Evolutionary conservation across 2,797 vertebrate genomes (phyloP).

Genomic region (Heterohyrax brucei): DNA sequence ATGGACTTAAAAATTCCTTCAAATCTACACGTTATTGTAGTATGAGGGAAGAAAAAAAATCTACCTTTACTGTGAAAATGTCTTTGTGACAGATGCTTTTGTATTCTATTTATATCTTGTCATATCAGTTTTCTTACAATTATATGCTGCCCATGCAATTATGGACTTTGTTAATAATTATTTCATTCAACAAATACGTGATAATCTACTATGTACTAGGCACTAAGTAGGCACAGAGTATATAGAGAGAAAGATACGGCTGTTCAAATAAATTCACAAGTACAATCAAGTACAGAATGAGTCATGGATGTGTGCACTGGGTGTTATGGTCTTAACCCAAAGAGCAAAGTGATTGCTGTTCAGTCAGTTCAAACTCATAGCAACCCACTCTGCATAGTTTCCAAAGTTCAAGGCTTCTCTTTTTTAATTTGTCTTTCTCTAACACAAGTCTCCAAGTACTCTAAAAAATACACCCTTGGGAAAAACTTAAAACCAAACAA

Average conservation of each 20-base stretch:
- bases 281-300: background rate
- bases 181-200: background rate
- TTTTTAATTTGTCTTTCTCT: background rate
- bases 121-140: background rate
- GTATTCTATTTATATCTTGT: background rate
- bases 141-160: background rate
- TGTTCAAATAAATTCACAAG: background rate
- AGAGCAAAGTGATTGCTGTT: too few relatives aligned
- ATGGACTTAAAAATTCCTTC: background rate
- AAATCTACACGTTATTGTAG: background rate
- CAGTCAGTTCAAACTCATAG: background rate
- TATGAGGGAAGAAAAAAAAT: background rate
- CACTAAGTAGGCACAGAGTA: background rate
- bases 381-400: background rate
- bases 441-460: background rate
- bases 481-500: background rate
- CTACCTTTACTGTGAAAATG: background rate
- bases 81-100: background rate
- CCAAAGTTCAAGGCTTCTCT: background rate
- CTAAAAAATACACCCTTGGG: background rate
- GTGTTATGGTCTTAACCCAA: background rate
- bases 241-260: background rate
- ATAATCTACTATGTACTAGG: too few relatives aligned
- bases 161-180: background rate
- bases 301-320: fast-evolving